Base-by-base conservation (phyloP, 2,113 vertebrate species). In the Marcusenius ussheri region DNA sequence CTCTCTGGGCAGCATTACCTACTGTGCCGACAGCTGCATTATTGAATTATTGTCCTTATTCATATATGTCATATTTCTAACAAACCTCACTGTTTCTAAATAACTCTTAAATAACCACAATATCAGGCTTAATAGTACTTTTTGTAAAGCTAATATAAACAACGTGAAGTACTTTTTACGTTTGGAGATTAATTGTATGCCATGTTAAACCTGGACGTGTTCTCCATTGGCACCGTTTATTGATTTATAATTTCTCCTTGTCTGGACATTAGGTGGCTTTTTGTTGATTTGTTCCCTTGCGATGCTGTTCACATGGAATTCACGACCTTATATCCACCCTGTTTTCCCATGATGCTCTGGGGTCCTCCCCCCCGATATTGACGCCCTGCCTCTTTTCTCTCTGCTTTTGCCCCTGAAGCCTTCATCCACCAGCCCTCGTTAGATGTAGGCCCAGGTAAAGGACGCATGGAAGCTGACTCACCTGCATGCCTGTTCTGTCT, bases 371-470 rank as follows among this genome's bases (percentile, higher is more conserved):
- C n/a, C 47, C 83, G 42, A 83, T 90, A 84, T 85, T 90, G 90
- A 93, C 90, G 94, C 91, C 95, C 95, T 91, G 95, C 95, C 93
- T 88, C 92, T 83, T 97, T 15, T 97, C 95, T 96, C 94, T 96
- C 92, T 96, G 93, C 96, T 94, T 91, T 93, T 91, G 94, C 94
- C 92, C 90, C 93, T 94, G 94, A 97, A 97, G 96, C 95, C 95
- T 93, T 93, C 94, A 94, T 96, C 95, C 94, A 93, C 89, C 96
- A n/a, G 95, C 94, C 94, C 95, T 96, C 95, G 92, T 93, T 96
- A 96, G 95, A 95, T 95, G 93, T 95, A 95, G 96, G 94, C 95
- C 94, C 96, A 97, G 96, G 96, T 97, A 97, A 96, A 87, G 92
- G 94, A 35, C 49, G 88, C 92, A 91, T 62, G 47, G 77, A 17